A percentile compares a stretch with the other conserved stretches of the same genome.
Evolutionary conservation across 2,113 vertebrate genomes (phyloP).

Genomic region (Urocitellus parryii): DNA sequence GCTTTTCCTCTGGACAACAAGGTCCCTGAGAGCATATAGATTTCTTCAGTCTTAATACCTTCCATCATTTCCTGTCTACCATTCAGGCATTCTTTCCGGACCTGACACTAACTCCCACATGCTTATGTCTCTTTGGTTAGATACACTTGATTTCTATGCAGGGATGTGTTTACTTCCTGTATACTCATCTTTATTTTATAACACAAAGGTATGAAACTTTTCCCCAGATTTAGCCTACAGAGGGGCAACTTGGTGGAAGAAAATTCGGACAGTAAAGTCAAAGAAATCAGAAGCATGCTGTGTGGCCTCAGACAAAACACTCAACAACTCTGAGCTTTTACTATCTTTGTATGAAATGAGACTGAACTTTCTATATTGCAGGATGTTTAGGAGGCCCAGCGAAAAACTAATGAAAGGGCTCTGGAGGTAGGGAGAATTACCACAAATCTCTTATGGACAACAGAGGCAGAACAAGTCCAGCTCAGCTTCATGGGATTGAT

Average conservation of each 20-base stretch:
- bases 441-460: not conserved
- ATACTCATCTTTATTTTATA: not conserved
- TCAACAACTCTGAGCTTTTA: not conserved
- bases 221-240: not conserved
- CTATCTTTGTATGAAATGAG: slow-evolving; percentile 8
- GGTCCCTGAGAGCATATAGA: not conserved
- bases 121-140: not conserved
- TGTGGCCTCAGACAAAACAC: not conserved
- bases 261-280: not conserved
- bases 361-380: not conserved
- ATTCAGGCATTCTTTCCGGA: not conserved
- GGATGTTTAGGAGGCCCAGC: not conserved
- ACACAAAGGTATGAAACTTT: not conserved
- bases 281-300: not conserved
- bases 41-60: not conserved
- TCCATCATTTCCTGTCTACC: not conserved
- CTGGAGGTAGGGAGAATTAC: not conserved
- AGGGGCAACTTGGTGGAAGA: not conserved
- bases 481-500: not conserved
- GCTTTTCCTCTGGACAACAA: not conserved
- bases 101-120: not conserved
- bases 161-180: not conserved
- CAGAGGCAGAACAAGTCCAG: not conserved
- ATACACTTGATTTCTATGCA: not conserved
- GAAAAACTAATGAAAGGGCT: not conserved